Evolutionary conservation across 2,113 vertebrate genomes (phyloP).

Genomic region (Chloropsis cyanopogon): DNA sequence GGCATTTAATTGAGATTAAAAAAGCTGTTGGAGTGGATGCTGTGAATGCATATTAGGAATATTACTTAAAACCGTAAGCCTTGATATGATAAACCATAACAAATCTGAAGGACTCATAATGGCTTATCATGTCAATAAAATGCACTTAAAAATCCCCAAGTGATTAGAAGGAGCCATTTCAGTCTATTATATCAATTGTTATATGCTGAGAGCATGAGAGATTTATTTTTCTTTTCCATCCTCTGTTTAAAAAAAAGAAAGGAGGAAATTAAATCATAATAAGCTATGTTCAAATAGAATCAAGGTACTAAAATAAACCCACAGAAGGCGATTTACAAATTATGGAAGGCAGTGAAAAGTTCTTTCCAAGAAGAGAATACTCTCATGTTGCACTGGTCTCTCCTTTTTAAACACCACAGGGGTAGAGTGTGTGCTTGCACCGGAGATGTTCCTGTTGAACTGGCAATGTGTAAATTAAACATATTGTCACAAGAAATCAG

Average conservation of each 20-base stretch:
- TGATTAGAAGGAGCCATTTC: conserved; percentile 59
- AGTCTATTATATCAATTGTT: conserved; percentile 53
- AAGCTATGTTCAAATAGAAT: conserved; percentile 51
- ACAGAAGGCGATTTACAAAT: conserved; percentile 38
- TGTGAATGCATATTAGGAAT: conserved; percentile 54
- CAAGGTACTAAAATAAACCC: conserved; percentile 55
- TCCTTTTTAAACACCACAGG: background rate
- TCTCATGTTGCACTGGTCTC: background rate
- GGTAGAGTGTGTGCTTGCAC: background rate
- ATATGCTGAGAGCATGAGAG: conserved; percentile 28
- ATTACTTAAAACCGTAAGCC: conserved; percentile 50
- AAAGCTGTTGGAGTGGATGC: conserved; percentile 27
- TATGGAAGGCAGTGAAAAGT: conserved; percentile 17
- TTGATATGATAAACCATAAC: conserved; percentile 57
- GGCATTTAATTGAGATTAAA: conserved; percentile 51
- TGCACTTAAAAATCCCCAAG: conserved; percentile 65
- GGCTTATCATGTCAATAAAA: conserved; percentile 66
- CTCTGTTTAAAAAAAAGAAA: conserved; percentile 42
- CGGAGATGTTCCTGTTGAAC: background rate
- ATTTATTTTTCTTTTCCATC: conserved; percentile 62
- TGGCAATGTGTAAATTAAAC: background rate
- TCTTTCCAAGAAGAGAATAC: background rate
- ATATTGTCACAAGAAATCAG: background rate
- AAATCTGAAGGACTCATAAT: conserved; percentile 57
- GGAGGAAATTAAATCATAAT: conserved; percentile 61